phyloP scores from a whole-genome alignment of 1,140 invertebrate species.

The Chymomyza costata region DNA sequence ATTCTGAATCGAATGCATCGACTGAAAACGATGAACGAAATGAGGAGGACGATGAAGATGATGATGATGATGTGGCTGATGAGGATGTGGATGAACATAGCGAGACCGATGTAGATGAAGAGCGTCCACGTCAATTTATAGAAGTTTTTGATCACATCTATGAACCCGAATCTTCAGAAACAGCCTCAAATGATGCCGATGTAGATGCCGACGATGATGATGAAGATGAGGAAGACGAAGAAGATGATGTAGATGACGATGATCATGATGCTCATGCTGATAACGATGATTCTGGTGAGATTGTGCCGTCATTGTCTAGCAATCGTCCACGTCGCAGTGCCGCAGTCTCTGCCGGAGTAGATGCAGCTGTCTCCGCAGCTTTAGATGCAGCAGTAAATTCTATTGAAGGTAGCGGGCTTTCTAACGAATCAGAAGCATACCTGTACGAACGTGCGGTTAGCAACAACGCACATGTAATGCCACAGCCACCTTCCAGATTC shows the following conservation, averaged over 20 bases:
- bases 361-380: too few species aligned
- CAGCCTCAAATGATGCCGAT: conserved; percentile 69
- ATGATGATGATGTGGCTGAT: conserved; percentile 77
- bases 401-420: neutral
- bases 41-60: conserved; percentile 65
- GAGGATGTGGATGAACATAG: conserved; percentile 83
- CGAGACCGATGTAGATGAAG: conserved; percentile 77
- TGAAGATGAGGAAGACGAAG: conserved; percentile 51
- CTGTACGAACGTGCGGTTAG: conserved; percentile 34
- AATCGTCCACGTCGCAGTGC: conserved; percentile 56
- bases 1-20: conserved; percentile 73
- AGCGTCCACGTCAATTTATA: conserved; percentile 66
- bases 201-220: conserved; percentile 66
- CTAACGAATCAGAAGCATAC: conserved; percentile 17
- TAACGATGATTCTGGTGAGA: conserved; percentile 41
- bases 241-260: conserved; percentile 35
- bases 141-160: conserved; percentile 76
- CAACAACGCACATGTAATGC: conserved; percentile 23
- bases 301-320: conserved; percentile 25
- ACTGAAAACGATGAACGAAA: conserved; percentile 76
- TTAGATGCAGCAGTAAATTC: conserved; percentile 4
- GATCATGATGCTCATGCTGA: conserved; percentile 48
- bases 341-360: conserved; percentile 31
- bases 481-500: conserved; percentile 38
- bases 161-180: conserved; percentile 77